A percentile compares a stretch with the other conserved stretches of the same genome.
Conservation (phyloP, 2,113 vertebrate genomes). For the Empidonax traillii region DNA sequence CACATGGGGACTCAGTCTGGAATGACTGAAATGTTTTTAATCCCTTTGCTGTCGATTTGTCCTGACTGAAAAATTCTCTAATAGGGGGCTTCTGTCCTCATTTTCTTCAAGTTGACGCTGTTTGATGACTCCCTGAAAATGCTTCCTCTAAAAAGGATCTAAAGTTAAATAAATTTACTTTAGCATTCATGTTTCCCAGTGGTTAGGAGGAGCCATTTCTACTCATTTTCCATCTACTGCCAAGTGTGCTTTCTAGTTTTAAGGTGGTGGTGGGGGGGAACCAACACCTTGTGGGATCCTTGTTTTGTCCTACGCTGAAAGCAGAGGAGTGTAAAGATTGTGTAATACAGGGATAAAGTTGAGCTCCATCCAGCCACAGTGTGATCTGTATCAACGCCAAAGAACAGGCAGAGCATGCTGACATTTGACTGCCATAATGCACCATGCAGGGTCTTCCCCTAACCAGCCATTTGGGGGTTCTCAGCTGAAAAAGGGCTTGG, state of each 20-base stretch:
- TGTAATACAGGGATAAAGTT: background rate
- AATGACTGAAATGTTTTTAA: background rate
- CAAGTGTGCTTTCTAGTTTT: background rate
- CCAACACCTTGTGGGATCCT: background rate
- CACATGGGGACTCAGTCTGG: background rate
- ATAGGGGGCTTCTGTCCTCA: accelerated
- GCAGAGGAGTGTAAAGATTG: background rate
- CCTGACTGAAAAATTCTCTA: background rate
- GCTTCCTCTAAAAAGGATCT: background rate
- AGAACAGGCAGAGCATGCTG: background rate
- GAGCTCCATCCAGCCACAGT: background rate
- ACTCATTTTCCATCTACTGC: background rate
- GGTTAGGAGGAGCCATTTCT: background rate
- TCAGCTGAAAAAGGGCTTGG: background rate
- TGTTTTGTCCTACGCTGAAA: accelerated
- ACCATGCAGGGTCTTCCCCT: background rate
- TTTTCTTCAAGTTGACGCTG: background rate
- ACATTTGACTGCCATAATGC: background rate
- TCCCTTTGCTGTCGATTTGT: background rate
- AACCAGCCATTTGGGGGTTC: background rate
- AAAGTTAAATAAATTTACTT: background rate
- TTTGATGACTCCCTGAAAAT: background rate
- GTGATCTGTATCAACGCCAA: no score
- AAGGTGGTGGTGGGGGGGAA: background rate
- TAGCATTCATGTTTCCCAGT: background rate